phyloP scores from a whole-genome alignment of 2,888 invertebrate species.

The Galeruca laticollis region DNA sequence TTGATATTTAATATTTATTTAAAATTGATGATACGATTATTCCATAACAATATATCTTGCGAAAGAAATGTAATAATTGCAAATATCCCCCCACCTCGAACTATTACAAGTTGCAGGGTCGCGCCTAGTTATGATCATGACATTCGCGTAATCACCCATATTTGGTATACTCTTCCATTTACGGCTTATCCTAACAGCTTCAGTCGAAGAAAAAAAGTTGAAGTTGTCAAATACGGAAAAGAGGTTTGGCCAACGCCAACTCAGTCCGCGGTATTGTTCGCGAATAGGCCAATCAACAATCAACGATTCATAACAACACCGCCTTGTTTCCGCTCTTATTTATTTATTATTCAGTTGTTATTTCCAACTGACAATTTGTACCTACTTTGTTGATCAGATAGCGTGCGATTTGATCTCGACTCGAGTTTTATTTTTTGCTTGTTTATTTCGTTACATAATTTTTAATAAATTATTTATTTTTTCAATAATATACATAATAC shows the following conservation, averaged over 20 bases:
- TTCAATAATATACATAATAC: too few species aligned
- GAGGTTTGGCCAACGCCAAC: conserved; percentile 58
- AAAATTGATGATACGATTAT: too few species aligned
- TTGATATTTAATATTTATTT: too few species aligned
- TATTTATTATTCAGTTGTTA: conserved; percentile 40
- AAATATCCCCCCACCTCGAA: not conserved
- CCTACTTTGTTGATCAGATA: conserved; percentile 46
- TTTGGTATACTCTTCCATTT: conserved; percentile 33
- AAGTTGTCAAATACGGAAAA: conserved; percentile 49
- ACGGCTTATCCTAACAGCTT: conserved; percentile 40
- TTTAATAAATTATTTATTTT: not conserved
- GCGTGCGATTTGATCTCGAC: conserved; percentile 39
- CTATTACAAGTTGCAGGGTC: not conserved
- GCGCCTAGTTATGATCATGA: conserved; percentile 21
- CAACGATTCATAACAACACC: conserved; percentile 40
- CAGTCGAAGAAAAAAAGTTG: conserved; percentile 35
- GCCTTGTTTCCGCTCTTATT: conserved; percentile 44
- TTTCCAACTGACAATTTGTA: conserved; percentile 45
- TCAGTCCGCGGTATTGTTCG: conserved; percentile 48
- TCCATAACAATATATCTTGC: too few species aligned
- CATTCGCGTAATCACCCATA: conserved; percentile 24
- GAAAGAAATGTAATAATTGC: too few species aligned
- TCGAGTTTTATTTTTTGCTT: conserved; percentile 16
- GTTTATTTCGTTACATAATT: not conserved
- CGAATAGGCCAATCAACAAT: conserved; percentile 40